phyloP scores from a whole-genome alignment of 2,888 invertebrate genomes.

The Rhagonycha fulva region DNA sequence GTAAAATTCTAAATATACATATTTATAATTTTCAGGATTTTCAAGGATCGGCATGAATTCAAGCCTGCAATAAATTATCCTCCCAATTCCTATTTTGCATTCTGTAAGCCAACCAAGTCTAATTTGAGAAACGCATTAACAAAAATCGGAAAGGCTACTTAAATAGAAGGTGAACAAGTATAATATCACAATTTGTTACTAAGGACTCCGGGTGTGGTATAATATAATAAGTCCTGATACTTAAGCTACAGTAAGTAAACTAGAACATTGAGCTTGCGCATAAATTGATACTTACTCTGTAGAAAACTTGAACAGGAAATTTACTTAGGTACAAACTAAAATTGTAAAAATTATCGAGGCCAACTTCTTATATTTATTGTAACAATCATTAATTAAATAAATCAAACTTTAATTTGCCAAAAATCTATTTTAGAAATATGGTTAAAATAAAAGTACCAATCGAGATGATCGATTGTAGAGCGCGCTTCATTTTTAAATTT shows the following conservation, averaged over 20 bases:
- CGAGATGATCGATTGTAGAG: background rate
- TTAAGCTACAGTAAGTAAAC: background rate
- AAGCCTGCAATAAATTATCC: background rate
- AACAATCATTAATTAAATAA: background rate
- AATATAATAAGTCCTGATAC: background rate
- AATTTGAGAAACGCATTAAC: background rate
- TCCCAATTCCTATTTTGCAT: background rate
- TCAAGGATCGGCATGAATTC: background rate
- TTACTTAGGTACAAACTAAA: background rate
- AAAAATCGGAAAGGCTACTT: background rate
- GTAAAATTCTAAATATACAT: no score
- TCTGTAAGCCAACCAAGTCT: background rate
- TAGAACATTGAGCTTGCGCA: slow-evolving; percentile 2
- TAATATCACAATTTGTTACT: slow-evolving; percentile 2
- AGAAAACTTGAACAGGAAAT: background rate
- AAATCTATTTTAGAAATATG: background rate
- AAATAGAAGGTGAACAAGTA: background rate
- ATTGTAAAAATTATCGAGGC: background rate
- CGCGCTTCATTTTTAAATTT: background rate
- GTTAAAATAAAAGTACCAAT: background rate
- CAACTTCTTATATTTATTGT: background rate
- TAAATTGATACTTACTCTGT: background rate
- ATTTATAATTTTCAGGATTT: background rate
- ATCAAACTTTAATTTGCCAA: background rate
- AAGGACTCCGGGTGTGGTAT: background rate